Conservation (phyloP, 2,797 vertebrate genomes). For the Babyrousa celebensis region DNA sequence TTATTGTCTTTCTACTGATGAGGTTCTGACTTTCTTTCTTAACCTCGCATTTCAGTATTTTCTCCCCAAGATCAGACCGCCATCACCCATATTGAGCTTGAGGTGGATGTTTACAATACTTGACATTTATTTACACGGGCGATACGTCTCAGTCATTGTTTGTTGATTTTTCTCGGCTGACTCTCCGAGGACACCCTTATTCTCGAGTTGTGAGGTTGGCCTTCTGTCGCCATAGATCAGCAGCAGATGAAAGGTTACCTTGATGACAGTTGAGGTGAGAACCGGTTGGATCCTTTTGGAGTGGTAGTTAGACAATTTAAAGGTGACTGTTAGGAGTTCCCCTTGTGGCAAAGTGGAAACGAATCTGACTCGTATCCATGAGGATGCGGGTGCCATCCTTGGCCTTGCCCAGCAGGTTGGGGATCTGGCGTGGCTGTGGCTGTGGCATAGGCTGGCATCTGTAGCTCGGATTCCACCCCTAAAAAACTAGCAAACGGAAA, state of each 20-base stretch:
- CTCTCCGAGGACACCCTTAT: background rate
- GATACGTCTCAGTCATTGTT: background rate
- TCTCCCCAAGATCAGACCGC: background rate
- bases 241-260: constrained; percentile 23
- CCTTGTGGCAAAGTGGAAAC: no score
- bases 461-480: no score
- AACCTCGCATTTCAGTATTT: background rate
- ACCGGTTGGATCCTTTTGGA: background rate
- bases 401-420: no score
- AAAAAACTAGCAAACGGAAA: background rate
- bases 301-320: background rate
- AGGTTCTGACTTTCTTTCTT: background rate
- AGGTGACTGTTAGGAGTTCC: background rate
- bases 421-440: no score
- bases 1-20: background rate
- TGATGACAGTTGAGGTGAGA: background rate
- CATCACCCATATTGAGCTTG: background rate
- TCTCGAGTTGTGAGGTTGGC: background rate
- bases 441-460: no score
- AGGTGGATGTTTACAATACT: background rate
- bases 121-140: background rate
- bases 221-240: background rate
- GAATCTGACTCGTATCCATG: no score
- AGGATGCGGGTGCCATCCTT: no score
- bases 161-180: background rate